A percentile compares a stretch with the other conserved stretches of the same genome.
Evolutionary conservation across 2,888 invertebrate species (phyloP).

Genomic region (Drosophila trichaetosa): DNA sequence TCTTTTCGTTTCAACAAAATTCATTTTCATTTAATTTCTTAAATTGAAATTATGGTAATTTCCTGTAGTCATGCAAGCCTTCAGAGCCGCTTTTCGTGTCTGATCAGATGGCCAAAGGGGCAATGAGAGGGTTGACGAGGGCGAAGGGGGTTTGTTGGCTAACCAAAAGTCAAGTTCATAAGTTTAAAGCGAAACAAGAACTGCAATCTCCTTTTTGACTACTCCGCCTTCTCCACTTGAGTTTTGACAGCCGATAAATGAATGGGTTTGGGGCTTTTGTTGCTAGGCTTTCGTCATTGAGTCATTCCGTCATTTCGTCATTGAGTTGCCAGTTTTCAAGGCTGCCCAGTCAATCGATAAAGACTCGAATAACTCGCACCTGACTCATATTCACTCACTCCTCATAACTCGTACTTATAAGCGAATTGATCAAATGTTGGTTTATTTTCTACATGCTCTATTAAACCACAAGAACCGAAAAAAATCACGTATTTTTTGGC

Average conservation of each 20-base stretch:
- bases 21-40: constrained; percentile 80
- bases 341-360: constrained; percentile 53
- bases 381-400: constrained; percentile 5
- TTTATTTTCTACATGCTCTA: constrained; percentile 64
- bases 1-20: constrained; percentile 61
- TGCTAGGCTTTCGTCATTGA: constrained; percentile 41
- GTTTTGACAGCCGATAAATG: constrained; percentile 59
- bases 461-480: constrained; percentile 48
- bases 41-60: constrained; percentile 83
- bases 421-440: constrained; percentile 65
- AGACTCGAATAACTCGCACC: constrained; percentile 34
- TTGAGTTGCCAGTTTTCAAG: constrained; percentile 54
- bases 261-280: constrained; percentile 38
- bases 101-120: constrained; percentile 28
- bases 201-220: constrained; percentile 21
- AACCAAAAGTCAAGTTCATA: constrained; percentile 79
- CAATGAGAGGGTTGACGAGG: background rate
- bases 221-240: constrained; percentile 11
- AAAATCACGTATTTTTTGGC: constrained; percentile 64
- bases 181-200: constrained; percentile 57
- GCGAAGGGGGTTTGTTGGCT: constrained; percentile 22
- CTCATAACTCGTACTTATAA: constrained; percentile 35
- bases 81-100: constrained; percentile 67
- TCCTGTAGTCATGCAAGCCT: constrained; percentile 79
- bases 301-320: constrained; percentile 23